Base-by-base conservation (phyloP, 2,797 vertebrate species). In the Danio tinwini region DNA sequence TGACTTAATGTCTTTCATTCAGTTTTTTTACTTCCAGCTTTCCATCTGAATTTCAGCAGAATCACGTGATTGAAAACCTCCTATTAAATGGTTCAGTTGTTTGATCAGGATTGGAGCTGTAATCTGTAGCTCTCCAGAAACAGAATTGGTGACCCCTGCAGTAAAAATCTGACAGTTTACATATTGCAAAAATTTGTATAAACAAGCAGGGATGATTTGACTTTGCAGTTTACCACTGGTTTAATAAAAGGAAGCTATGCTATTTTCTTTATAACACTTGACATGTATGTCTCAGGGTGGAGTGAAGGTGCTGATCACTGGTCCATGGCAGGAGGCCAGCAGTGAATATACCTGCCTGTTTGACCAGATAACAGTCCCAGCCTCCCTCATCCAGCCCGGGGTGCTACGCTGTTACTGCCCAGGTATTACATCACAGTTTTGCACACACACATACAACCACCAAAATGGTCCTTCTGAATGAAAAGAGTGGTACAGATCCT, bases 391-490 rank as follows among this genome's bases (percentile, higher is more conserved):
- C 84, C 98, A 99, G 92, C 97, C 97, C 0, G 98, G 98, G 47
- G 98, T 99, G 81, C 93, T 99, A 87, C 96, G 98, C 86, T 99
- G 98, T 92, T 99, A 99, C 92, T 99, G 98, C 90, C 97, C 97
- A 94, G 98, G 97, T 99, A 93, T 93, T 91, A 39, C 14, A 13
- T 14, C 11, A 29, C 47, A 37, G 1, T 29, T 29, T 29, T 39
- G 37, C 37, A 56, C 42, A 17, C n/a, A 10, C 13, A 44, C 21
- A 44, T 21, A 40, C 16, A 53, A 5, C 1, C 29, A 53, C 44
- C 29, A 53, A 16, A 62, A 16, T 5, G 0, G 5, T 71, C 12
- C 7, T 44, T 19, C 21, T 55, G 40, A 13, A 6, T 11, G 39
- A 17, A 44, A 44, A 56, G 52, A 5, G 39, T 4, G 17, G 45